These are phyloP conservation scores for Caenorhabditis macrosperma DNA, from an alignment of 2,888 invertebrate genomes.

Conservation along the genomic window DNA sequence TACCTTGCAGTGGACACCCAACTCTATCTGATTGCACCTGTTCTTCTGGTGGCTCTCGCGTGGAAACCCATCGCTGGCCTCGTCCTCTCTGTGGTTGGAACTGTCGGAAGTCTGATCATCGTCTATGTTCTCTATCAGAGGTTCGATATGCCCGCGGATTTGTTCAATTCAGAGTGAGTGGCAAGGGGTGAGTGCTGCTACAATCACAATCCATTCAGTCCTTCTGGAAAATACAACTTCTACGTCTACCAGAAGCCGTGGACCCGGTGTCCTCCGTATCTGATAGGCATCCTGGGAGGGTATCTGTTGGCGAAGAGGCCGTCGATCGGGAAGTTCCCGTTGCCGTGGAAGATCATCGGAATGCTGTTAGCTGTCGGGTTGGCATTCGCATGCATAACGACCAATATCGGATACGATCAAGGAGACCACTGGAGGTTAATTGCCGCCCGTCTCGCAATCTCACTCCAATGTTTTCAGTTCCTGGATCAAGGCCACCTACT, in stretches of 20 bases:
- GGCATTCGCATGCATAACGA: conserved; percentile 26
- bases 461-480: conserved; percentile 18
- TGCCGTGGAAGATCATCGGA: conserved; percentile 15
- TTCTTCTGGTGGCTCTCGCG: conserved; percentile 45
- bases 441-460: too few relatives aligned
- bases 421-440: conserved; percentile 40
- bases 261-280: conserved; percentile 80
- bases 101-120: conserved; percentile 7
- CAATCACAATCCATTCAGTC: not conserved
- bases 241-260: conserved; percentile 43
- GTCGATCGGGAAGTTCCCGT: not conserved
- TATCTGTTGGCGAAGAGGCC: conserved; percentile 76
- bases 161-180: conserved; percentile 24
- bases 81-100: not conserved
- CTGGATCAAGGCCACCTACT: conserved; percentile 41
- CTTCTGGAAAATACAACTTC: conserved; percentile 28
- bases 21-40: conserved; percentile 50
- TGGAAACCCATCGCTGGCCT: conserved; percentile 20
- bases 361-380: conserved; percentile 29
- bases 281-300: conserved; percentile 80
- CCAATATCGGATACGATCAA: conserved; percentile 37
- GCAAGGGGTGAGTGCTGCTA: too few relatives aligned
- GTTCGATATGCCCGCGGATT: conserved; percentile 25
- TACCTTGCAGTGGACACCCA: conserved; percentile 62
- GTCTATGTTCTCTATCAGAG: conserved; percentile 3